These are phyloP conservation scores for Dryocosmus kuriphilus DNA, from an alignment of 2,888 invertebrate species.

Conservation along the genomic window DNA sequence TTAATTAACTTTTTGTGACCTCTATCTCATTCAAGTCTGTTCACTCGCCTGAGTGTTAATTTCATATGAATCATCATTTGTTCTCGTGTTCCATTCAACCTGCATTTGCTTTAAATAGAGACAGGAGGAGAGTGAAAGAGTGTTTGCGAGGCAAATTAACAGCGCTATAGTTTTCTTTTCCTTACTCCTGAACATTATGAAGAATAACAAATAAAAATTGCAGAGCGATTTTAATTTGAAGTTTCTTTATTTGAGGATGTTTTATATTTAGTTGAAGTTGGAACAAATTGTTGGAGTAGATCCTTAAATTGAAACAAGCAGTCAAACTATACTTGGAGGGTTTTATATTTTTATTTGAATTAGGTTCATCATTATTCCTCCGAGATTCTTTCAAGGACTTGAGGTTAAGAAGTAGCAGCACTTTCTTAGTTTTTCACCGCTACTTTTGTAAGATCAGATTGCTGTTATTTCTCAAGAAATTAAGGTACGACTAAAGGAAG, in stretches of 20 bases:
- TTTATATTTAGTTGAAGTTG: neutral
- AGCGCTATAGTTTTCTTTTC: neutral
- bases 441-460: neutral
- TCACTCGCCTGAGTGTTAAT: conserved; percentile 7
- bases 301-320: neutral
- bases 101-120: neutral
- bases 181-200: neutral
- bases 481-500: neutral
- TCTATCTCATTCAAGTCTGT: conserved; percentile 14
- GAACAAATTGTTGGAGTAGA: neutral
- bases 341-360: neutral
- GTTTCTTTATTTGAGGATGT: neutral
- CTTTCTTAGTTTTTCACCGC: neutral
- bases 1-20: conserved; percentile 26
- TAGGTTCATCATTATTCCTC: neutral
- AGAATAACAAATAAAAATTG: neutral
- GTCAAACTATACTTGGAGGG: neutral
- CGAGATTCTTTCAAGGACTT: neutral
- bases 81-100: conserved; percentile 10
- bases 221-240: neutral
- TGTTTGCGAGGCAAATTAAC: conserved; percentile 7
- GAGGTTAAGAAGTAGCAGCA: neutral
- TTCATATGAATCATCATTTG: conserved; percentile 33
- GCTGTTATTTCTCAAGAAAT: neutral
- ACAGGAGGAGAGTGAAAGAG: neutral